Conservation (phyloP, 2,113 vertebrate genomes). For the Leucopsar rothschildi region DNA sequence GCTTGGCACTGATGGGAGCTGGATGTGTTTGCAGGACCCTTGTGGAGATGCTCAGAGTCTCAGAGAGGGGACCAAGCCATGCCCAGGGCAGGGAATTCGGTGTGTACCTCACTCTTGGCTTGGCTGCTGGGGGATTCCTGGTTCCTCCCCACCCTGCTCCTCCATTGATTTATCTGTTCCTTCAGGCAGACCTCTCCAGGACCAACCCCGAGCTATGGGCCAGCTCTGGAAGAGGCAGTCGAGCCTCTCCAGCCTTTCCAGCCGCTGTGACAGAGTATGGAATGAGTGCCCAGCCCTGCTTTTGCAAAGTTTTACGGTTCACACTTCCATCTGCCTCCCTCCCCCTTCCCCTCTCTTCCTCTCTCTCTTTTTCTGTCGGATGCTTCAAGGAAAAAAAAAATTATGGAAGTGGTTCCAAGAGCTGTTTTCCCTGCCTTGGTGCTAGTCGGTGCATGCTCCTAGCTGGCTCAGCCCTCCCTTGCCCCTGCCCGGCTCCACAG, state of each 20-base stretch:
- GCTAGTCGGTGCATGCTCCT: slow-evolving; percentile 52
- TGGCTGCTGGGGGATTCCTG: not conserved
- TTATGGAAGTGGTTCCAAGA: slow-evolving; percentile 61
- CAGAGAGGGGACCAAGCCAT: fast-evolving
- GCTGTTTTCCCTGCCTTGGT: slow-evolving; percentile 42
- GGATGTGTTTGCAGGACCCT: not conserved
- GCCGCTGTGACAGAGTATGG: not conserved
- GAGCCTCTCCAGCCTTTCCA: not conserved
- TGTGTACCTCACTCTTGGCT: not conserved
- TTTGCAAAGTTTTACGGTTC: not conserved
- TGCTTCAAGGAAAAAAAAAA: slow-evolving; percentile 57
- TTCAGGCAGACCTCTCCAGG: not conserved
- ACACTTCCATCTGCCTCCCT: not conserved
- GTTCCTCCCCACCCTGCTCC: not conserved
- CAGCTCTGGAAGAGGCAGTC: not conserved
- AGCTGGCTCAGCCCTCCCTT: slow-evolving; percentile 26
- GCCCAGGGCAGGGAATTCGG: fast-evolving
- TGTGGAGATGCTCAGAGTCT: not conserved
- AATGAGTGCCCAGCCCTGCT: not conserved
- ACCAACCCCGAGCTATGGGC: not conserved
- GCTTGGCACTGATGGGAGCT: fast-evolving
- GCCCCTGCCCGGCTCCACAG: not conserved
- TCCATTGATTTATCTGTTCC: not conserved
- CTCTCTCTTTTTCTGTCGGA: not conserved
- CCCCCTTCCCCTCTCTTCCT: not conserved